A percentile compares a stretch with the other conserved stretches of the same genome.
phyloP scores from a whole-genome alignment of 2,797 vertebrate genomes.

The Anableps anableps region DNA sequence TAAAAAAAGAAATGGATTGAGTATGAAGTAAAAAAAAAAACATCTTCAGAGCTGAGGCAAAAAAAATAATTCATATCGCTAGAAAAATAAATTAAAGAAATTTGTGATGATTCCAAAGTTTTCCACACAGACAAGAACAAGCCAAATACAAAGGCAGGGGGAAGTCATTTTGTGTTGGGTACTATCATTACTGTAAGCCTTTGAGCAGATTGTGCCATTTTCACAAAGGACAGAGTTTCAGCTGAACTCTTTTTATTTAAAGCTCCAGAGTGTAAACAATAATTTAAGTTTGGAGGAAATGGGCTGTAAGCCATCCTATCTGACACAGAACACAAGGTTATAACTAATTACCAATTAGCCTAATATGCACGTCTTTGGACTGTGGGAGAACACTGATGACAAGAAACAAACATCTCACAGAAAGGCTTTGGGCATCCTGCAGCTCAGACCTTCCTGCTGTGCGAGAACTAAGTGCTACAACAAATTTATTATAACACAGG shows the following conservation, averaged over 20 bases:
- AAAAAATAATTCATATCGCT: constrained; percentile 32
- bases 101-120: constrained; percentile 37
- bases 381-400: constrained; percentile 3
- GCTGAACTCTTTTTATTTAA: constrained; percentile 29
- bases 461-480: constrained; percentile 2
- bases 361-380: constrained; percentile 8
- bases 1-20: constrained; percentile 32
- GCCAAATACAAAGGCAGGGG: neutral
- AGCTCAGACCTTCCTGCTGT: neutral
- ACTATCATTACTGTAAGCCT: neutral
- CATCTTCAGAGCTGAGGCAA: constrained; percentile 29
- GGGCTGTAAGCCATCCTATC: neutral
- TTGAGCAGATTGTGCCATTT: constrained; percentile 17
- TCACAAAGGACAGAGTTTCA: constrained; percentile 11
- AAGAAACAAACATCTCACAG: neutral
- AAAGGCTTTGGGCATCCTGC: constrained; percentile 1
- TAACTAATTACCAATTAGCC: neutral
- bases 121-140: neutral
- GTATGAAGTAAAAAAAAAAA: constrained; percentile 50
- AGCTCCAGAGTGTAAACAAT: constrained; percentile 33
- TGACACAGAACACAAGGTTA: neutral
- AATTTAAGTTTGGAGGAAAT: neutral
- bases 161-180: constrained; percentile 16
- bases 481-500: neutral
- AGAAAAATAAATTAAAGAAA: constrained; percentile 18